Percentiles rank a stretch among this genome's conserved stretches.
phyloP scores from a whole-genome alignment of 2,888 invertebrate species.

The Lymantria dispar region DNA sequence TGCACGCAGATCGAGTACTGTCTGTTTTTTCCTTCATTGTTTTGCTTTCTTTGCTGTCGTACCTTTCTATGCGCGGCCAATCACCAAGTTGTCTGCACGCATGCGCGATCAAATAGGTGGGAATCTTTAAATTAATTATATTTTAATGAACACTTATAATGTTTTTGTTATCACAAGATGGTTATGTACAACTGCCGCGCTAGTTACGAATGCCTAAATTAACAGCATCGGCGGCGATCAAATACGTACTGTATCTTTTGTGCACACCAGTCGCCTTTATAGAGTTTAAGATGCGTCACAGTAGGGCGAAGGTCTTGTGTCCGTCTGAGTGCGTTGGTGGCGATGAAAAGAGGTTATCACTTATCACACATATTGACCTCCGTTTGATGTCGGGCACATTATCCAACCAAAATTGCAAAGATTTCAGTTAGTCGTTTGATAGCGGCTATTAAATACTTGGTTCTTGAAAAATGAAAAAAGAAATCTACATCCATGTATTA shows the following conservation, averaged over 20 bases:
- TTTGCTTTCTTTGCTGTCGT: constrained; percentile 48
- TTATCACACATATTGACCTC: constrained; percentile 64
- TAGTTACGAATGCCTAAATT: constrained; percentile 49
- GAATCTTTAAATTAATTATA: constrained; percentile 48
- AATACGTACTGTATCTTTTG: constrained; percentile 68
- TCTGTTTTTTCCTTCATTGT: constrained; percentile 62
- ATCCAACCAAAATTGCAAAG: constrained; percentile 41
- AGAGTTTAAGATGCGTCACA: constrained; percentile 58
- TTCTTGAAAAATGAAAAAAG: too few relatives aligned
- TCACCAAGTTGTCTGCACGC: constrained; percentile 63
- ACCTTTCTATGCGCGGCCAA: constrained; percentile 60
- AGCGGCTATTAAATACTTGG: too few relatives aligned
- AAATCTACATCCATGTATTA: too few relatives aligned
- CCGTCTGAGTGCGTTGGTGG: constrained; percentile 52
- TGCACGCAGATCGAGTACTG: constrained; percentile 68
- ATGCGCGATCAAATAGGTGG: constrained; percentile 63
- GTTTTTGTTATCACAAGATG: constrained; percentile 55
- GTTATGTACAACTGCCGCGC: constrained; percentile 31
- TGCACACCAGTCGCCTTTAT: constrained; percentile 69
- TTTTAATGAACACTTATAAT: constrained; percentile 38
- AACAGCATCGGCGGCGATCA: constrained; percentile 71
- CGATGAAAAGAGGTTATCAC: constrained; percentile 63
- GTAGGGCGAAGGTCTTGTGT: constrained; percentile 65
- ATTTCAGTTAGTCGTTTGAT: too few relatives aligned
- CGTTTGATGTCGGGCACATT: constrained; percentile 37